phyloP scores from a whole-genome alignment of 1,140 invertebrate species.

The Scaptomyza graminum region DNA sequence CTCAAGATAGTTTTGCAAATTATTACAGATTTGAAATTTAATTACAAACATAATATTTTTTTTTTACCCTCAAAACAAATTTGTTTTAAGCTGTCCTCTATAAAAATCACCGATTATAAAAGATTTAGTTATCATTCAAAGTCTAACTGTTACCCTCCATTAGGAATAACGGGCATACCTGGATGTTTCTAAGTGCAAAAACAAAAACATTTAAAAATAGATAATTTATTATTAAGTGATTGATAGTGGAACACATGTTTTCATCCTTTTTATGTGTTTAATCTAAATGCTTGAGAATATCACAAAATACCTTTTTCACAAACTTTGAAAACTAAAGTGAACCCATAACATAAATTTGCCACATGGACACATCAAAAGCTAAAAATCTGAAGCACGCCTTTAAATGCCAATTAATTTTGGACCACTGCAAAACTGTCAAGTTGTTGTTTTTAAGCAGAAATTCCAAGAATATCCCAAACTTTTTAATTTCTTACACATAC shows the following conservation, averaged over 20 bases:
- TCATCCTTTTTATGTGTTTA: conserved; percentile 1
- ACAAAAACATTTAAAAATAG: too few relatives aligned
- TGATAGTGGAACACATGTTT: conserved; percentile 2
- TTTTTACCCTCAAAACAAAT: too few relatives aligned
- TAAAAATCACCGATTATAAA: too few relatives aligned
- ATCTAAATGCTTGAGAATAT: conserved; percentile 8
- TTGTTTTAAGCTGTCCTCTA: too few relatives aligned
- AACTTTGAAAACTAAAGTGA: not conserved
- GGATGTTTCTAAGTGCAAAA: too few relatives aligned
- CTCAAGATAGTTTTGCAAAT: conserved; percentile 10
- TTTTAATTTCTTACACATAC: conserved; percentile 8
- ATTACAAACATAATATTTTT: too few relatives aligned
- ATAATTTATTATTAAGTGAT: not conserved
- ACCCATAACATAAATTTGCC: conserved; percentile 6
- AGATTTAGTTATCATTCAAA: too few relatives aligned
- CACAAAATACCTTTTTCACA: not conserved
- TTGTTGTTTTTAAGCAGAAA: conserved; percentile 34
- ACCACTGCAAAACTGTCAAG: conserved; percentile 62
- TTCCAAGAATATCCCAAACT: conserved; percentile 60
- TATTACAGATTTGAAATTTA: too few relatives aligned
- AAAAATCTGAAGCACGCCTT: conserved; percentile 58
- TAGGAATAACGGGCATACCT: too few relatives aligned
- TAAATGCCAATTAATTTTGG: conserved; percentile 77
- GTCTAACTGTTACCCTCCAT: too few relatives aligned
- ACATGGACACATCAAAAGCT: not conserved